Evolutionary conservation across 2,797 vertebrate genomes (phyloP).

Genomic region (Neostethus bicornis): DNA sequence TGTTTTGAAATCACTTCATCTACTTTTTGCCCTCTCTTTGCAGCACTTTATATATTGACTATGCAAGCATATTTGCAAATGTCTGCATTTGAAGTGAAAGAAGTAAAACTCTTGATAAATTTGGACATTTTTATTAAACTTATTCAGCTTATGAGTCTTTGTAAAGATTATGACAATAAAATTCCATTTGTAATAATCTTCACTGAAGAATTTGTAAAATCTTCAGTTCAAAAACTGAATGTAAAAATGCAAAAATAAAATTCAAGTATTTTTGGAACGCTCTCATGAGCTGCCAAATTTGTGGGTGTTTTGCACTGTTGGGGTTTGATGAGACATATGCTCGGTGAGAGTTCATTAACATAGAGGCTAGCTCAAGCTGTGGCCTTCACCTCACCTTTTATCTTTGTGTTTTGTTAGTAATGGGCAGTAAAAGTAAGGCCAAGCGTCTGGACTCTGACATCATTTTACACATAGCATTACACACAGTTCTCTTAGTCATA

Average conservation of each 20-base stretch:
- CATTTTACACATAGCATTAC: slow-evolving; percentile 45
- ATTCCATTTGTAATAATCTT: neutral
- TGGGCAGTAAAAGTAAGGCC: slow-evolving; percentile 58
- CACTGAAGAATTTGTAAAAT: too few species aligned
- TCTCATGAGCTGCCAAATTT: neutral
- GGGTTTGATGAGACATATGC: slow-evolving; percentile 17
- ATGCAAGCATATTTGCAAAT: too few species aligned
- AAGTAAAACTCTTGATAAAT: too few species aligned
- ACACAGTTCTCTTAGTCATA: slow-evolving; percentile 35
- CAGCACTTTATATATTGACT: too few species aligned
- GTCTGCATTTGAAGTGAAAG: neutral
- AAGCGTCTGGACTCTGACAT: slow-evolving; percentile 64
- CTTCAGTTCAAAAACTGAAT: neutral
- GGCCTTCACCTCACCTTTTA: slow-evolving; percentile 79
- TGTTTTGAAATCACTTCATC: neutral
- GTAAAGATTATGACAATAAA: too few species aligned
- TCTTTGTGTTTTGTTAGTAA: slow-evolving; percentile 69
- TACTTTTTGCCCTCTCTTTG: neutral
- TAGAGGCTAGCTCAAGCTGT: slow-evolving; percentile 26
- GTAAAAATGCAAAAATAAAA: neutral
- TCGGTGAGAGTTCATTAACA: slow-evolving; percentile 65
- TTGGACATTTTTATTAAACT: too few species aligned
- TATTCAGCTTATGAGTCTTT: too few species aligned
- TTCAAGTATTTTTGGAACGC: neutral
- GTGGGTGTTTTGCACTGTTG: neutral